Evolutionary conservation across 2,888 invertebrate genomes (phyloP), one percentile per base, ranked within the genome.

Genomic region (Nasonia oneida): DNA sequence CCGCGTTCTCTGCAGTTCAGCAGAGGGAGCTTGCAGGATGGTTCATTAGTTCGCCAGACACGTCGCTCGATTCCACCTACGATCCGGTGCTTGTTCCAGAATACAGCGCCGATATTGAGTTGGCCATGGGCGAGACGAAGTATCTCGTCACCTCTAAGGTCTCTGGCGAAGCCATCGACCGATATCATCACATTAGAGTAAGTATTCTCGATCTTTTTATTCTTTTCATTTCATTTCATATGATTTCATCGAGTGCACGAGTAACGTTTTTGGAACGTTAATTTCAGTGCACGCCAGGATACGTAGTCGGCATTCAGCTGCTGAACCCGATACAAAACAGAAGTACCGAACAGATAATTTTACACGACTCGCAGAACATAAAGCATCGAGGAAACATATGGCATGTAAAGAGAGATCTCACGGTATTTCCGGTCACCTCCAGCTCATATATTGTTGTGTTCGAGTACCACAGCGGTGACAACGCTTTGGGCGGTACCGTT

Each of bases 1-100:
- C 99, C 0, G 97, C 97, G 67, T 94, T 99, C 87, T 96, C 97
- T 1, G 96, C 96, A 1, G 93, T 96, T 2, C 97, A 98, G 91
- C 99, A 98, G 93, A 95, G 98, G 91, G 98, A 99, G 94, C 95
- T 99, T 78, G 97, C 98, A 0, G 98, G 98, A 8, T 99, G 99
- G 98, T 97, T 98, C 90, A 95, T 96, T 91, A 94, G 94, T 47
- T 96, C 96, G 53, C 94, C 95, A 0, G 96, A 96, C 87, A 95
- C 95, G 84, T 95, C 95, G 88, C 95, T 95, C 87, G 97, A 97
- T 90, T 95, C 95, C 0, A 95, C 96, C 89, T 97, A 97, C 90
- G 95, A 95, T 87, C 97, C 97, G 0, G 96, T 97, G 78, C 94
- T 95, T 87, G 94, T 98, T 84, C 98, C 98, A 0, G 94, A 95